These are phyloP conservation scores for Exocentrus adspersus DNA, from an alignment of 2,888 invertebrate genomes.

Conservation along the genomic window DNA sequence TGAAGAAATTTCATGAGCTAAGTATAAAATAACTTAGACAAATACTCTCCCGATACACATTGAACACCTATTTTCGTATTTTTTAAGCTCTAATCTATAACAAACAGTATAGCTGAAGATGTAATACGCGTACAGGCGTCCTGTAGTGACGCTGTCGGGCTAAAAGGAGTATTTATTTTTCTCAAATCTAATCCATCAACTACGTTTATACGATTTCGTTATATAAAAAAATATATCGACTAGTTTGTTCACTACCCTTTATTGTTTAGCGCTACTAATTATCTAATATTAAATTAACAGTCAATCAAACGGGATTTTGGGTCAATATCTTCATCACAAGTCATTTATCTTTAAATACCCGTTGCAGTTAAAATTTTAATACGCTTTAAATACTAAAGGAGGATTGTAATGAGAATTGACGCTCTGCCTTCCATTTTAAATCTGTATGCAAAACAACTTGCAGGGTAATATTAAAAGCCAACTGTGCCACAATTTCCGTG, in stretches of 20 bases:
- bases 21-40: slow-evolving; percentile 39
- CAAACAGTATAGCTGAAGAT: slow-evolving; percentile 10
- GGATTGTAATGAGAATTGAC: too few relatives aligned
- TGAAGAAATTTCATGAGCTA: slow-evolving; percentile 64
- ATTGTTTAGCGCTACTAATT: background rate
- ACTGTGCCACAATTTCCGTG: too few relatives aligned
- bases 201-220: slow-evolving; percentile 39
- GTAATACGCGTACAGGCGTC: slow-evolving; percentile 31
- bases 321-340: too few relatives aligned
- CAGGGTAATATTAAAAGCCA: too few relatives aligned
- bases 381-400: too few relatives aligned
- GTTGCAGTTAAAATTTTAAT: too few relatives aligned
- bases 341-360: too few relatives aligned
- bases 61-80: slow-evolving; percentile 15
- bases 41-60: slow-evolving; percentile 44
- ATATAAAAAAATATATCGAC: slow-evolving; percentile 35
- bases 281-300: background rate
- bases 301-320: background rate
- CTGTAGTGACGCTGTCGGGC: slow-evolving; percentile 42
- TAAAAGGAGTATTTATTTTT: slow-evolving; percentile 40
- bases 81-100: slow-evolving; percentile 8
- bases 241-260: slow-evolving; percentile 28
- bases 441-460: too few relatives aligned
- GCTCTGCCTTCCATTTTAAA: too few relatives aligned
- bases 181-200: slow-evolving; percentile 26